These are phyloP conservation scores for Ichneumon xanthorius DNA, from an alignment of 2,888 invertebrate species.

Conservation along the genomic window DNA sequence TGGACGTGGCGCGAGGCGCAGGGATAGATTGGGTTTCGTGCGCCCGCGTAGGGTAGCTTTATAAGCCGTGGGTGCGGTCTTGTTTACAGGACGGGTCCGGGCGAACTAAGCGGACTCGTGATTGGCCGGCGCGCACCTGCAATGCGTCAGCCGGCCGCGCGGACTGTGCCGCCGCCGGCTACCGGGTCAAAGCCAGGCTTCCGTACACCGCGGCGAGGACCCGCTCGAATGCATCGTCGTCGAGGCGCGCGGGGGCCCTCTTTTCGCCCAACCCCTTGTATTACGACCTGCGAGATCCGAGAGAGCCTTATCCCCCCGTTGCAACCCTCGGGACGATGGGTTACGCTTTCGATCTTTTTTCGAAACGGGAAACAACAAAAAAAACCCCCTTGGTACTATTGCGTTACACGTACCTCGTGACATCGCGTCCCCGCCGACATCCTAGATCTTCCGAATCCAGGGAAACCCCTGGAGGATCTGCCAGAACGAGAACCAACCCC, in stretches of 20 bases:
- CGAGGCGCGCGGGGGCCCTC: constrained; percentile 9
- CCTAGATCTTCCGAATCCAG: neutral
- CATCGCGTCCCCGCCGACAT: neutral
- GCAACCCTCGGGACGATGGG: constrained; percentile 18
- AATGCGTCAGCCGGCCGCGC: constrained; percentile 90
- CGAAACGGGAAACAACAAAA: neutral
- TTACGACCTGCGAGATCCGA: constrained; percentile 10
- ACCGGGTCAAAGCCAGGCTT: constrained; percentile 82
- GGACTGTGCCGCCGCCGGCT: constrained; percentile 86
- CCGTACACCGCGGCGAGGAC: constrained; percentile 51
- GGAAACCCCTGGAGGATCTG: constrained; percentile 7
- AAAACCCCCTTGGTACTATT: neutral
- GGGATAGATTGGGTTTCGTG: constrained; percentile 85
- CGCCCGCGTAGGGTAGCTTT: constrained; percentile 88
- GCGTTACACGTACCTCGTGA: neutral
- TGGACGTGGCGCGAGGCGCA: constrained; percentile 62
- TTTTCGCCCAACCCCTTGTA: constrained; percentile 10
- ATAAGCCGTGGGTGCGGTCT: constrained; percentile 88
- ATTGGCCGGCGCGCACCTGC: constrained; percentile 94
- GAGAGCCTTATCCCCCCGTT: neutral
- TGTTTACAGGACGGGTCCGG: constrained; percentile 89
- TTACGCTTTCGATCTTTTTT: constrained; percentile 13
- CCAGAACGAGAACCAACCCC: neutral
- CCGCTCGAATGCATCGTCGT: constrained; percentile 50
- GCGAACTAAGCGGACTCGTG: constrained; percentile 87